phyloP scores from a whole-genome alignment of 2,113 vertebrate species.

The Dryoscopus gambensis region DNA sequence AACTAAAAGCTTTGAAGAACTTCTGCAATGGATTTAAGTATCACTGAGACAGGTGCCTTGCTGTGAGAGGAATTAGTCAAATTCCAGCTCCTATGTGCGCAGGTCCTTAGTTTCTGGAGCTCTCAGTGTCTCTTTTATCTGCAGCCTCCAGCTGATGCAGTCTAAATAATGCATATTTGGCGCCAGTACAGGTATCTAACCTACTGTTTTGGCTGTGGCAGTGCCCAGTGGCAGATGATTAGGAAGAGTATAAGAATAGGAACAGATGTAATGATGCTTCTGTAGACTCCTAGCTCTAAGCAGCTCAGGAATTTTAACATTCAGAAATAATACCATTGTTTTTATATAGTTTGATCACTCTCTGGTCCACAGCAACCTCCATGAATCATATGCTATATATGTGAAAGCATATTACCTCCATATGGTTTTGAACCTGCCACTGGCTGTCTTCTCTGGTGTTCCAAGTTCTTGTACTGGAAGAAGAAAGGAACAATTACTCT shows the following conservation, averaged over 20 bases:
- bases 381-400: neutral
- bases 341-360: neutral
- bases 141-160: neutral
- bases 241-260: neutral
- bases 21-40: neutral
- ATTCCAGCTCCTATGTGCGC: neutral
- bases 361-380: neutral
- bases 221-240: neutral
- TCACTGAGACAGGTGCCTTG: neutral
- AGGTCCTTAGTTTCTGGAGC: neutral
- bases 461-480: neutral
- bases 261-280: neutral
- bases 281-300: neutral
- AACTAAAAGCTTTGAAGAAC: neutral
- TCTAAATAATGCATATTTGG: neutral
- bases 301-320: neutral
- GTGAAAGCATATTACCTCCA: neutral
- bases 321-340: neutral
- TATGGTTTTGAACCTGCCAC: neutral
- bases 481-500: neutral
- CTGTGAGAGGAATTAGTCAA: neutral
- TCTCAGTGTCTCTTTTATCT: neutral
- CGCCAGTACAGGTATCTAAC: neutral
- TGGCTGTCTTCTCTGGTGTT: neutral
- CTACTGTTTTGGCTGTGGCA: neutral